phyloP scores from a whole-genome alignment of 2,888 invertebrate genomes.

The Phaedon cochleariae region DNA sequence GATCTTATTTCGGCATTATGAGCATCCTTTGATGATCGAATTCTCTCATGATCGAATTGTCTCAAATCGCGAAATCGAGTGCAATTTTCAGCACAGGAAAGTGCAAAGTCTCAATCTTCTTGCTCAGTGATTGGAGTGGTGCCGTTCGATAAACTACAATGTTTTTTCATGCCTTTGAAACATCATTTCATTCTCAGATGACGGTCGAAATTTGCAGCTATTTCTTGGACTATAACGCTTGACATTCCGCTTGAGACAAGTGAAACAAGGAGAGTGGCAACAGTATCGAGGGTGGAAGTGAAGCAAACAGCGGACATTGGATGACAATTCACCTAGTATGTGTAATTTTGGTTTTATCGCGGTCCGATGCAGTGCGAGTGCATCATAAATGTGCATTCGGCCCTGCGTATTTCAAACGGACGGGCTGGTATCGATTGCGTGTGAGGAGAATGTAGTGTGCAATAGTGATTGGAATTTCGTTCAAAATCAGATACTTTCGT shows the following conservation, averaged over 20 bases:
- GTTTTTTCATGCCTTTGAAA: too few species aligned
- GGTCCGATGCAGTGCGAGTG: slow-evolving; percentile 42
- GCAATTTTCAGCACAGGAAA: too few species aligned
- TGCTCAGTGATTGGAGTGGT: too few species aligned
- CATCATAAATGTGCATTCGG: slow-evolving; percentile 43
- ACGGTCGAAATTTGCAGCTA: too few species aligned
- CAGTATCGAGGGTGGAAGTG: background rate
- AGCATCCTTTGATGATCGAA: too few species aligned
- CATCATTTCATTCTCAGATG: too few species aligned
- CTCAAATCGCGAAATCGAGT: too few species aligned
- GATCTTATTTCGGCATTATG: too few species aligned
- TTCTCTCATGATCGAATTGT: too few species aligned
- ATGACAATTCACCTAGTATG: slow-evolving; percentile 23
- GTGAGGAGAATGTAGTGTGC: slow-evolving; percentile 41
- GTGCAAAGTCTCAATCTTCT: too few species aligned
- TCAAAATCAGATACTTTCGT: slow-evolving; percentile 39
- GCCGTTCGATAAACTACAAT: too few species aligned
- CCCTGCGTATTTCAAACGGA: slow-evolving; percentile 46
- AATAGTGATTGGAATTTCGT: slow-evolving; percentile 40
- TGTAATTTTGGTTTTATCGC: slow-evolving; percentile 43
- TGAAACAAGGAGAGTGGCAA: slow-evolving; percentile 19
- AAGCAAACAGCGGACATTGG: slow-evolving; percentile 2
- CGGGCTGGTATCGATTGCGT: slow-evolving; percentile 49
- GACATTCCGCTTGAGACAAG: slow-evolving; percentile 7
- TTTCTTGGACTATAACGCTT: too few species aligned